phyloP scores from a whole-genome alignment of 2,888 invertebrate species.

The Drosophila fungiperda region DNA sequence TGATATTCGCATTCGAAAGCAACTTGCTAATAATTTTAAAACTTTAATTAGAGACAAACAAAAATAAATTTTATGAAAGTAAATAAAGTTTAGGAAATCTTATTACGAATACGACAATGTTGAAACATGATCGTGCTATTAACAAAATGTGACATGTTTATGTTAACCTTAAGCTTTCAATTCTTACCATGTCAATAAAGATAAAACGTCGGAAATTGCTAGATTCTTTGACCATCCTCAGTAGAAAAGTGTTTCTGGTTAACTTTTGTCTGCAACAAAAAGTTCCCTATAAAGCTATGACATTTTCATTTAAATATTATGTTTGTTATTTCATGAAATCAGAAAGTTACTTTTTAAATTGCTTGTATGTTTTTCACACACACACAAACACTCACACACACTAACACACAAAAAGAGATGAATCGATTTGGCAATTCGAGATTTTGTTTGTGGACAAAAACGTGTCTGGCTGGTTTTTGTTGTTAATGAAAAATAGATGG shows the following conservation, averaged over 20 bases:
- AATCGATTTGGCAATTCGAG: constrained; percentile 52
- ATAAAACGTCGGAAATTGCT: background rate
- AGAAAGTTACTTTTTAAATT: constrained; percentile 16
- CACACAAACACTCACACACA: constrained; percentile 3
- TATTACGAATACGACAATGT: background rate
- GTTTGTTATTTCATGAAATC: constrained; percentile 17
- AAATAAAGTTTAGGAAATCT: background rate
- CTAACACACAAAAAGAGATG: constrained; percentile 17
- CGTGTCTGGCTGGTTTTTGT: constrained; percentile 54
- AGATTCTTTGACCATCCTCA: background rate
- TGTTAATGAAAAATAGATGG: constrained; percentile 41
- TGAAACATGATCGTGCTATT: background rate
- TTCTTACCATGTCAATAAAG: background rate
- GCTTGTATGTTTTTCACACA: background rate
- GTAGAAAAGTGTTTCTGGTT: constrained; percentile 1
- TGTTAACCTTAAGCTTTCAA: too few species aligned
- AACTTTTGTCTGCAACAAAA: constrained; percentile 2
- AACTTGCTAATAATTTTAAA: background rate
- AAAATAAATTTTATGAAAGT: too few species aligned
- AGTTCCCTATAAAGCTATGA: background rate
- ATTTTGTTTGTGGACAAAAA: constrained; percentile 43
- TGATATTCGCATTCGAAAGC: background rate
- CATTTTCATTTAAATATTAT: constrained; percentile 12
- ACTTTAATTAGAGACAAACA: background rate
- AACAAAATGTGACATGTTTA: too few species aligned